phyloP scores from a whole-genome alignment of 2,888 invertebrate species.

The Xanthia togata region DNA sequence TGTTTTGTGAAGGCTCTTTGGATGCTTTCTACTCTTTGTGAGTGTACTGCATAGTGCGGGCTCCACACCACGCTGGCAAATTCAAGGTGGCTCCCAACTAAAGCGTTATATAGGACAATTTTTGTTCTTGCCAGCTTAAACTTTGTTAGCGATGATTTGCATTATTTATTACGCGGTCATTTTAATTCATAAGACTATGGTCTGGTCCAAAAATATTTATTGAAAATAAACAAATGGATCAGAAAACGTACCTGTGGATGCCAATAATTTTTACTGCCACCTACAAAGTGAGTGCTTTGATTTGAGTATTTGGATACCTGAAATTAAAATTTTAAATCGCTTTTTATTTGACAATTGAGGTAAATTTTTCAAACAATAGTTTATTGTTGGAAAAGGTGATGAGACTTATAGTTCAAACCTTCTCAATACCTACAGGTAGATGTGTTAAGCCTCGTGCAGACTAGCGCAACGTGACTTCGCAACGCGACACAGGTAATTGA shows the following conservation, averaged over 20 bases:
- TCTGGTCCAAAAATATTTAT: neutral
- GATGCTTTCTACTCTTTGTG: too few species aligned
- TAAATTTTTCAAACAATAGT: neutral
- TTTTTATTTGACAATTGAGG: neutral
- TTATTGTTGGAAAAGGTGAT: too few species aligned
- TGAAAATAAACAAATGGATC: neutral
- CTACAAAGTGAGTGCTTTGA: neutral
- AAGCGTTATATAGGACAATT: too few species aligned
- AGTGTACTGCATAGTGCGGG: too few species aligned
- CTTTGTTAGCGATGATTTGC: slow-evolving; percentile 17
- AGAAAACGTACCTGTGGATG: too few species aligned
- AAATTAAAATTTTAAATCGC: neutral
- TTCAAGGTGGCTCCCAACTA: too few species aligned
- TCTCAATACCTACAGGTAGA: neutral
- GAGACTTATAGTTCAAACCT: neutral
- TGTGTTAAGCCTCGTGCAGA: neutral
- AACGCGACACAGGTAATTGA: too few species aligned
- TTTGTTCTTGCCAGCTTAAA: too few species aligned
- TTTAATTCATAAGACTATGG: slow-evolving; percentile 19
- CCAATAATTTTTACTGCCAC: neutral
- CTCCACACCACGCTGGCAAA: too few species aligned
- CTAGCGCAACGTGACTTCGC: too few species aligned
- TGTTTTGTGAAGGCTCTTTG: too few species aligned
- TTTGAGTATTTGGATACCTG: neutral
- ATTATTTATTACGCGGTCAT: slow-evolving; percentile 30